A percentile compares a stretch with the other conserved stretches of the same genome.
Evolutionary conservation across 2,888 invertebrate species (phyloP).

Genomic region (Yponomeuta evonymella): DNA sequence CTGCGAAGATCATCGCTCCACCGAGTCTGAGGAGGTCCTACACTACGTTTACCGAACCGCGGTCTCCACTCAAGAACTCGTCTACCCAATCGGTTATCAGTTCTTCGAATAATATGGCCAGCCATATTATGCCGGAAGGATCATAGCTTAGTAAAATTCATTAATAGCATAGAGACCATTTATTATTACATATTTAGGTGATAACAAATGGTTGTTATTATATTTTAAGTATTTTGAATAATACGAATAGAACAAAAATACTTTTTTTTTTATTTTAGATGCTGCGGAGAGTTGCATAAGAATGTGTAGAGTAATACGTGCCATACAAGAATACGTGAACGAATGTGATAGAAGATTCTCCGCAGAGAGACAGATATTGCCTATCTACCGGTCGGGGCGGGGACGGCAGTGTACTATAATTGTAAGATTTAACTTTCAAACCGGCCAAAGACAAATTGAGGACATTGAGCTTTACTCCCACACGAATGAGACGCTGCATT

Average conservation of each 20-base stretch:
- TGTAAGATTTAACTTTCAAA: conserved; percentile 86
- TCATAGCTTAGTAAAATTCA: no score
- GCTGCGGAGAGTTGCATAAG: conserved; percentile 68
- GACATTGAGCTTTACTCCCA: conserved; percentile 95
- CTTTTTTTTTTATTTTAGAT: conserved; percentile 36
- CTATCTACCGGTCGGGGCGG: conserved; percentile 91
- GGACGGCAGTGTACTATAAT: conserved; percentile 92
- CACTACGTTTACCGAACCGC: no score
- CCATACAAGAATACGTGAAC: conserved; percentile 95
- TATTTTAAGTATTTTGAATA: not conserved
- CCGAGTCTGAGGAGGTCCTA: no score
- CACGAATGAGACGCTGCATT: conserved; percentile 94
- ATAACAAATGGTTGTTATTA: not conserved
- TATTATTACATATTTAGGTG: no score
- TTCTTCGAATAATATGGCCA: no score
- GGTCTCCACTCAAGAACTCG: no score
- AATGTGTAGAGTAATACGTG: conserved; percentile 95
- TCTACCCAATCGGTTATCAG: no score
- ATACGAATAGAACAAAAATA: not conserved
- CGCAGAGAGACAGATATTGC: conserved; percentile 91
- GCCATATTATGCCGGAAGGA: no score
- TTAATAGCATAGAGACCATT: no score
- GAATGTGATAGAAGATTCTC: conserved; percentile 94
- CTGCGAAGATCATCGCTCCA: no score
- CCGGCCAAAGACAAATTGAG: conserved; percentile 90